These are phyloP conservation scores for Drosophila putrida DNA, from an alignment of 2,888 invertebrate genomes.

Conservation along the genomic window DNA sequence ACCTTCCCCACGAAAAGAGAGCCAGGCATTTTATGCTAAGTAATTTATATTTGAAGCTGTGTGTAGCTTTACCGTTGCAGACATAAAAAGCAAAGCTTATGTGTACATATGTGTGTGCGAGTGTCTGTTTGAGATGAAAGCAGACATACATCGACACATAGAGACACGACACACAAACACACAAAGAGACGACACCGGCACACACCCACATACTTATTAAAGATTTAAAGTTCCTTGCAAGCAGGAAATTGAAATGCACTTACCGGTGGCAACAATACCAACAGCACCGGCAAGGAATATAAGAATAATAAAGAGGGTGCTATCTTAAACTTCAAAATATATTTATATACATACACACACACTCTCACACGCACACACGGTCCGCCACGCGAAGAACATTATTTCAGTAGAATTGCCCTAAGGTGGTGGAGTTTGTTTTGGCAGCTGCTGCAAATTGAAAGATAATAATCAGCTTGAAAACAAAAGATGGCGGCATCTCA, in stretches of 20 bases:
- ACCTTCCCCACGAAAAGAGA: conserved; percentile 20
- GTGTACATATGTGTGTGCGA: conserved; percentile 13
- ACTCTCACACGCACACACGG: conserved; percentile 10
- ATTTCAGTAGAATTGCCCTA: conserved; percentile 49
- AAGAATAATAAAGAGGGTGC: conserved; percentile 59
- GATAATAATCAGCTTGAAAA: conserved; percentile 64
- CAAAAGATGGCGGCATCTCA: conserved; percentile 36
- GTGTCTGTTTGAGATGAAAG: conserved; percentile 13
- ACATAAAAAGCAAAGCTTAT: conserved; percentile 62
- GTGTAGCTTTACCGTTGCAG: conserved; percentile 36
- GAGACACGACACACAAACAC: conserved; percentile 5
- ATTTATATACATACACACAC: conserved; percentile 11
- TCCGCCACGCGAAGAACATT: conserved; percentile 31
- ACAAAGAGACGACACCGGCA: conserved; percentile 3
- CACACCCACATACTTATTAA: conserved; percentile 64
- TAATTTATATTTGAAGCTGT: conserved; percentile 62
- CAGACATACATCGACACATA: conserved; percentile 22
- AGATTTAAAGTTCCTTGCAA: conserved; percentile 70
- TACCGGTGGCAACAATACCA: conserved; percentile 60
- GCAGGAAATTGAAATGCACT: conserved; percentile 77
- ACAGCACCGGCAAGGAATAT: conserved; percentile 46
- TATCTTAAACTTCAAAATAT: conserved; percentile 46
- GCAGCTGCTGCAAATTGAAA: conserved; percentile 74
- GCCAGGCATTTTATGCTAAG: conserved; percentile 63
- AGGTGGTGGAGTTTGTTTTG: conserved; percentile 61